These are phyloP conservation scores for Zaprionus nigranus DNA, from an alignment of 1,140 invertebrate species.

Conservation along the genomic window DNA sequence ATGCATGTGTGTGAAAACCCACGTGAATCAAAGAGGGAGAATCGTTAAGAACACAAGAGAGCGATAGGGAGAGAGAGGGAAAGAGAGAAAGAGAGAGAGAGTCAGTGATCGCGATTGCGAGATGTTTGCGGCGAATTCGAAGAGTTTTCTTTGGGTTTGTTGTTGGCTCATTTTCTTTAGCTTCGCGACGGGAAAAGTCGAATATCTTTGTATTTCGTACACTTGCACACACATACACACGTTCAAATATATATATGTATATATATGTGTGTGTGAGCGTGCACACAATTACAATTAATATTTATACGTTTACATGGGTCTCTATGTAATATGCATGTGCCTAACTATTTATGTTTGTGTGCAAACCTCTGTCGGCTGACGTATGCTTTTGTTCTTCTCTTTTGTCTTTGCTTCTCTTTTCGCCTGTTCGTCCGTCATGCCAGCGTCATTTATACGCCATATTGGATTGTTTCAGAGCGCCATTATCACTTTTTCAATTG, in stretches of 20 bases:
- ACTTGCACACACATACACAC: constrained; percentile 29
- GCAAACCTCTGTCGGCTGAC: constrained; percentile 36
- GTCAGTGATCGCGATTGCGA: constrained; percentile 45
- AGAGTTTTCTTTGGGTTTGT: constrained; percentile 65
- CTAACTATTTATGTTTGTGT: background rate
- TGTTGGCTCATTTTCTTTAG: constrained; percentile 47
- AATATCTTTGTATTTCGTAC: constrained; percentile 39
- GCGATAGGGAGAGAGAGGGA: constrained; percentile 17
- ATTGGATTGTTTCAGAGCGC: constrained; percentile 49
- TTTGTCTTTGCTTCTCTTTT: constrained; percentile 47
- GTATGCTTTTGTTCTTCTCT: constrained; percentile 26
- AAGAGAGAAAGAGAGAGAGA: constrained; percentile 36
- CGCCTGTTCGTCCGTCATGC: constrained; percentile 44
- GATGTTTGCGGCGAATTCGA: constrained; percentile 73
- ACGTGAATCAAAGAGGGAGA: constrained; percentile 76
- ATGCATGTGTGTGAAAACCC: constrained; percentile 59
- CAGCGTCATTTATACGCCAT: constrained; percentile 70
- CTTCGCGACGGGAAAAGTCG: constrained; percentile 59
- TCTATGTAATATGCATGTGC: constrained; percentile 6
- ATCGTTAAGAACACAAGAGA: constrained; percentile 57
- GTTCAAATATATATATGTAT: background rate
- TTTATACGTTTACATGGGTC: background rate
- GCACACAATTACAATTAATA: constrained; percentile 7
- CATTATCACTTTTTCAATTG: constrained; percentile 51
- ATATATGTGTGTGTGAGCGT: background rate